Percentiles rank a stretch among this genome's conserved stretches.
Evolutionary conservation across 2,113 vertebrate species (phyloP).

Genomic region (Sinosuthora webbiana): DNA sequence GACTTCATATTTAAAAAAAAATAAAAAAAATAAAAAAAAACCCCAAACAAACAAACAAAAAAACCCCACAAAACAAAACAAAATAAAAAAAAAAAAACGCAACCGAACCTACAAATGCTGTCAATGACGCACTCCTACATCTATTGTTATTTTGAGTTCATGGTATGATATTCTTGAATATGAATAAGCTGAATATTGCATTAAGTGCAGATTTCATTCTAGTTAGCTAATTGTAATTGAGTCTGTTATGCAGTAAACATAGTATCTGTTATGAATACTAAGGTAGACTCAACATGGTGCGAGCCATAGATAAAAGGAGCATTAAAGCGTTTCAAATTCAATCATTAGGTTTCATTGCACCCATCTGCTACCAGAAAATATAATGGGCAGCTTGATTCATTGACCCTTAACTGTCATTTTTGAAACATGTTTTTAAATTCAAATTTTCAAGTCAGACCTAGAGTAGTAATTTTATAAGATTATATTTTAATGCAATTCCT

Average conservation of each 20-base stretch:
- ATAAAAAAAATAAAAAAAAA: too few relatives aligned
- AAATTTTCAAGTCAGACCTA: conserved; percentile 24
- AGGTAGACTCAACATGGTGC: conserved; percentile 60
- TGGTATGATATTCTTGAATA: neutral
- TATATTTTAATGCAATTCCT: conserved; percentile 35
- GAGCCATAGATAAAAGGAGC: conserved; percentile 69
- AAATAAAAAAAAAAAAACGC: too few relatives aligned
- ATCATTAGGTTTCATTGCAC: conserved; percentile 74
- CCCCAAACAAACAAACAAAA: too few relatives aligned
- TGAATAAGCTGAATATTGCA: neutral
- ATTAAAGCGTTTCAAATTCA: conserved; percentile 74
- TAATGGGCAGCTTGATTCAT: conserved; percentile 69
- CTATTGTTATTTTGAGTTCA: neutral
- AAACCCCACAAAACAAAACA: too few relatives aligned
- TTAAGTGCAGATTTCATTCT: conserved; percentile 45
- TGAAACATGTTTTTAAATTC: conserved; percentile 14
- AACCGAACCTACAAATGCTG: neutral
- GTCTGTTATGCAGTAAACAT: conserved; percentile 60
- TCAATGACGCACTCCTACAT: neutral
- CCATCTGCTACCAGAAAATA: conserved; percentile 75
- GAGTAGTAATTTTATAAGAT: conserved; percentile 46
- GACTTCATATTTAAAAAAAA: neutral
- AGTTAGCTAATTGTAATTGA: conserved; percentile 49
- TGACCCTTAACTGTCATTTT: conserved; percentile 72
- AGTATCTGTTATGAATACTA: conserved; percentile 66